A percentile compares a stretch with the other conserved stretches of the same genome.
Conservation (phyloP, 2,888 invertebrate species). For the Agelastica alni region DNA sequence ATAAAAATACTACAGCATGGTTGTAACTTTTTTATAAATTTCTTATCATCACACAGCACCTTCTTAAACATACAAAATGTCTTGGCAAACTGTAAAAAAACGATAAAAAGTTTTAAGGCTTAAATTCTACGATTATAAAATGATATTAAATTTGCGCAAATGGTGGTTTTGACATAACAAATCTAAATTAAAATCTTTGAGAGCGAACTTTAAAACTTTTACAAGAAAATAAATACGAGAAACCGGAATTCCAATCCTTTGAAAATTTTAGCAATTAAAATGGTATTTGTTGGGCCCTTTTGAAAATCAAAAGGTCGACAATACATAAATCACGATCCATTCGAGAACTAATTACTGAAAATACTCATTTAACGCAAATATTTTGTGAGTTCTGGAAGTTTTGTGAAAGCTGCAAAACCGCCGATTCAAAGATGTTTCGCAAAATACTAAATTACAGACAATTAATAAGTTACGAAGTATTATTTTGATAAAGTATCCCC, state of each 20-base stretch:
- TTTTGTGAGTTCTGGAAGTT: conserved; percentile 6
- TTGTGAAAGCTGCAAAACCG: conserved; percentile 36
- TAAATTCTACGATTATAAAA: too few species aligned
- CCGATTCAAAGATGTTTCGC: conserved; percentile 41
- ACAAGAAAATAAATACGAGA: neutral
- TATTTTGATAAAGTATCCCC: conserved; percentile 51
- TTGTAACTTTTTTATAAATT: too few species aligned
- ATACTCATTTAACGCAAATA: conserved; percentile 31
- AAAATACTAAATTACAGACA: conserved; percentile 46
- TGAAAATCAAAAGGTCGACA: conserved; percentile 18
- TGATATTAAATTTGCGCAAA: too few species aligned
- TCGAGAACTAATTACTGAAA: conserved; percentile 38
- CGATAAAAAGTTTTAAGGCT: too few species aligned
- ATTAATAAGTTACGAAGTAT: conserved; percentile 52
- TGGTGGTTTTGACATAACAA: too few species aligned
- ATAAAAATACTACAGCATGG: too few species aligned
- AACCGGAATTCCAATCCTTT: neutral
- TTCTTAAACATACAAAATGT: too few species aligned
- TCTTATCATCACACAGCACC: too few species aligned
- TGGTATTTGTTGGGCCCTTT: neutral
- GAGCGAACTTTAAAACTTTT: too few species aligned
- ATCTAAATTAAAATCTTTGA: too few species aligned
- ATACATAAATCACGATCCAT: conserved; percentile 33
- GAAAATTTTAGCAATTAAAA: neutral
- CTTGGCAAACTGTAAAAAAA: too few species aligned